These are phyloP conservation scores for Scomber japonicus DNA, from an alignment of 2,113 vertebrate species.

Conservation along the genomic window DNA sequence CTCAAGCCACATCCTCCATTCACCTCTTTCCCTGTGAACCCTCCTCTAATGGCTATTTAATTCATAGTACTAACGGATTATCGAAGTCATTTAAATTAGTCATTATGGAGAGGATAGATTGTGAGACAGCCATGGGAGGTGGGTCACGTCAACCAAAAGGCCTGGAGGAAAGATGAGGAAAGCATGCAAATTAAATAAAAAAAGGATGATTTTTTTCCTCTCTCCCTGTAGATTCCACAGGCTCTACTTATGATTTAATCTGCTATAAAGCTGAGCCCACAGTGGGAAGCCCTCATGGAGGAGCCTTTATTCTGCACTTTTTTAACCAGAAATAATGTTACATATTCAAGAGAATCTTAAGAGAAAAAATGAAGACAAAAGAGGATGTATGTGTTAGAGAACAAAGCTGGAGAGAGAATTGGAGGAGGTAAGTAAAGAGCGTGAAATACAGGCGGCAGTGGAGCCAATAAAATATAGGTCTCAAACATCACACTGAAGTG, in stretches of 20 bases:
- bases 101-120: constrained; percentile 73
- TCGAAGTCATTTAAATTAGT: constrained; percentile 80
- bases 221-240: constrained; percentile 53
- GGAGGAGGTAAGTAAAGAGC: neutral
- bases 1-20: constrained; percentile 35
- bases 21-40: constrained; percentile 55
- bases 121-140: constrained; percentile 65
- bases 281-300: constrained; percentile 42
- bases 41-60: constrained; percentile 73
- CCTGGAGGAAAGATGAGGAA: constrained; percentile 58
- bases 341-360: constrained; percentile 58
- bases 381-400: constrained; percentile 51
- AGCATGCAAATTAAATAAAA: constrained; percentile 77
- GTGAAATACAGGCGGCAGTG: constrained; percentile 25
- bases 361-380: constrained; percentile 51
- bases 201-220: constrained; percentile 58
- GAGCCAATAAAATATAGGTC: constrained; percentile 69
- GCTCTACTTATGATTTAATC: constrained; percentile 69
- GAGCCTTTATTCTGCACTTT: constrained; percentile 56
- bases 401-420: constrained; percentile 41
- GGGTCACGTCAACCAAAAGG: constrained; percentile 64
- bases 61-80: constrained; percentile 77
- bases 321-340: constrained; percentile 71
- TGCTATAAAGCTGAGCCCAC: constrained; percentile 55
- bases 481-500: constrained; percentile 35